These are phyloP conservation scores for Platysternon megacephalum DNA, from an alignment of 2,113 vertebrate species.

Conservation along the genomic window DNA sequence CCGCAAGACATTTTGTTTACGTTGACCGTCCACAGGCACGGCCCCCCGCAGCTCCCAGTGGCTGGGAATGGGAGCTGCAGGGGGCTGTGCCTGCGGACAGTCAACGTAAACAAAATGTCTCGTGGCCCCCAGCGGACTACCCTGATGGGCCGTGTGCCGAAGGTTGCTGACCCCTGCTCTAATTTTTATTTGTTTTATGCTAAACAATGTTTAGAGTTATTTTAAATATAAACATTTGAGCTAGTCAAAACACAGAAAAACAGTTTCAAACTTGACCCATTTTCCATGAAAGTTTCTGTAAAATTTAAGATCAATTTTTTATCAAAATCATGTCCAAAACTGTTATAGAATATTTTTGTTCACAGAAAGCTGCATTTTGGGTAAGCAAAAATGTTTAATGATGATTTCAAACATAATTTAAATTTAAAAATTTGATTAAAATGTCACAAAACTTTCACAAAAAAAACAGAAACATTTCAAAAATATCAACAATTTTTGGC, in stretches of 20 bases:
- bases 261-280: not conserved
- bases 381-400: not conserved
- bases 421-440: not conserved
- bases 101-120: no score
- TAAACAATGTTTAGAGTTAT: constrained; percentile 65
- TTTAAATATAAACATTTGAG: constrained; percentile 54
- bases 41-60: no score
- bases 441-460: not conserved
- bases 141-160: no score
- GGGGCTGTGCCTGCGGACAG: no score
- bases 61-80: no score
- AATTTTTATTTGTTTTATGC: constrained; percentile 60
- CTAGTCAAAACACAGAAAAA: not conserved
- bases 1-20: no score
- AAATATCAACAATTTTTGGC: not conserved
- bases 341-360: not conserved
- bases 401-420: not conserved
- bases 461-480: constrained; percentile 10
- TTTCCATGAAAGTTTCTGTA: not conserved
- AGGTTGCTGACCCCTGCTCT: no score
- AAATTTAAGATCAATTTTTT: not conserved
- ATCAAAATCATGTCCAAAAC: not conserved
- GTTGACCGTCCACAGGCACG: no score
- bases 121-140: no score
- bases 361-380: not conserved